Evolutionary conservation across 2,888 invertebrate genomes (phyloP), one percentile per base, ranked within the genome.

Genomic region (Drosophila atripex): DNA sequence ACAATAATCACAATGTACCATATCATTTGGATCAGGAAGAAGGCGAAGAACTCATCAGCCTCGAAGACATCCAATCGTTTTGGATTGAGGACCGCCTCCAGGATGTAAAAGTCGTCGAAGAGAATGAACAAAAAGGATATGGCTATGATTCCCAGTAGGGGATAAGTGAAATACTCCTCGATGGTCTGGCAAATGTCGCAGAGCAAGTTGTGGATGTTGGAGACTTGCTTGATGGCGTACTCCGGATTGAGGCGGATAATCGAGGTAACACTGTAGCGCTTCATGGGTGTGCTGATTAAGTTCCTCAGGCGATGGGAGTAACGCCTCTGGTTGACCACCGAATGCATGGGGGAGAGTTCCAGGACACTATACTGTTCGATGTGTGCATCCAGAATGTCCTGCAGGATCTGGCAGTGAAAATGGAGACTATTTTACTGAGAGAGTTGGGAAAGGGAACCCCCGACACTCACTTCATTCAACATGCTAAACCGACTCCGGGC

Each of bases 101-200:
- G 60, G 43, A 91, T 88, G 56, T 91, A 91, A 61, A 91, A 91
- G 49, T 86, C 88, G 60, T 91, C 91, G 16, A 91, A 91, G 2
- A 91, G 76, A 59, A 91, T 90, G 23, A 91, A 91, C 0, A 91
- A 52, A 64, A 91, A 91, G 0, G 90, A 90, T 25, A 91, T 91
- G 6, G 90, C 85, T 21, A 90, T 86, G 28, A 91, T 91, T 7
- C 90, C 90, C 12, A 91, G 61, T 61, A 91, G 58, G 0, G 91
- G 91, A 71, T 90, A 89, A 0, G 88, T 88, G 35, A 91, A 91
- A 30, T 91, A 90, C 35, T 91, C 90, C 60, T 91, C 91, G 35
- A 90, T 89, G 1, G 83, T 87, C 25, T 86, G 78, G 53, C 90
- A 91, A 51, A 90, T 89, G 68, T 91, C 91, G 46, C 91, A 90